Conservation (phyloP, 2,888 invertebrate genomes). For the Frankliniella intonsa region DNA sequence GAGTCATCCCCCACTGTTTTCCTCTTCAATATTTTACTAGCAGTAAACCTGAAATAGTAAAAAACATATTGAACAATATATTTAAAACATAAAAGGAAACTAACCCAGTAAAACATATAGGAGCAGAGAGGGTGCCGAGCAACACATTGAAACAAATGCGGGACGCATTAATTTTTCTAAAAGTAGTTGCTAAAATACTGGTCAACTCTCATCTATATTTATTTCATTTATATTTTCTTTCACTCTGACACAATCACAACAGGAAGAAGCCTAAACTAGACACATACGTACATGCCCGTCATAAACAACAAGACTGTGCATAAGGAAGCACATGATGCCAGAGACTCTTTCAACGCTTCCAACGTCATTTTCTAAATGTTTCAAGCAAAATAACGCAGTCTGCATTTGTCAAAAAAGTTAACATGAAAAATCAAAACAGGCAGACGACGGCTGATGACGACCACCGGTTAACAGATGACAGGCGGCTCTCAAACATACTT, state of each 20-base stretch:
- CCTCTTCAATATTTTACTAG: background rate
- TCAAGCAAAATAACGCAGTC: too few species aligned
- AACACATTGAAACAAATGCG: background rate
- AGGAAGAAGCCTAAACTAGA: background rate
- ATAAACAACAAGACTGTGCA: background rate
- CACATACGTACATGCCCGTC: background rate
- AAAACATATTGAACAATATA: background rate
- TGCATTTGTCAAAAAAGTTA: too few species aligned
- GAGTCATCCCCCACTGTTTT: conserved; percentile 54
- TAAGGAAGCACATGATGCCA: background rate
- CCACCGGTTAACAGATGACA: too few species aligned
- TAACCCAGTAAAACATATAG: too few species aligned
- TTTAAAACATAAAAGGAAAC: too few species aligned
- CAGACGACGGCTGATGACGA: too few species aligned
- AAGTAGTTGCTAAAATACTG: background rate
- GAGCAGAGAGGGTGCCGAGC: background rate
- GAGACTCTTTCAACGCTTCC: background rate
- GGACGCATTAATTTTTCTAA: background rate
- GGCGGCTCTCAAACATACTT: too few species aligned
- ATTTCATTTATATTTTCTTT: background rate
- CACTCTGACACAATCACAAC: too few species aligned
- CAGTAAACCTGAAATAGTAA: background rate
- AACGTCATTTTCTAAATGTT: background rate
- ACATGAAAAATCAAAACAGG: too few species aligned
- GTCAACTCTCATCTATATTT: background rate